phyloP scores from a whole-genome alignment of 2,888 invertebrate genomes.

The Aleiodes testaceus region DNA sequence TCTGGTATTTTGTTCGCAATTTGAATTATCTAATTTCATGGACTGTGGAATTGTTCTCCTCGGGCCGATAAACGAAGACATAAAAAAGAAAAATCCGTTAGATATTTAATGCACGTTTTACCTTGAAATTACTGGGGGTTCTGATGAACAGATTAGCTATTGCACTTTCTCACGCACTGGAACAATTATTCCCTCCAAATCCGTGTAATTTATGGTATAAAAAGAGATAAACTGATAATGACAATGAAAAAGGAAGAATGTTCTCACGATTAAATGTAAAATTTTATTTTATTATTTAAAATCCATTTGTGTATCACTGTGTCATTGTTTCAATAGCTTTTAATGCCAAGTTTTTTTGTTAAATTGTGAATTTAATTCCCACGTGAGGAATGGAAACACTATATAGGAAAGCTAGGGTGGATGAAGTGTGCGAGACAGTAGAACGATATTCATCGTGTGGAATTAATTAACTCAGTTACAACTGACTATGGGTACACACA shows the following conservation, averaged over 20 bases:
- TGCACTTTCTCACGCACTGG: too few relatives aligned
- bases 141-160: neutral
- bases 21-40: conserved; percentile 5
- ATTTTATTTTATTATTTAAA: neutral
- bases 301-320: conserved; percentile 12
- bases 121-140: neutral
- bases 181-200: too few relatives aligned
- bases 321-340: neutral
- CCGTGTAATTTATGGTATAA: neutral
- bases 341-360: neutral
- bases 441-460: conserved; percentile 17
- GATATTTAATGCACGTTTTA: neutral
- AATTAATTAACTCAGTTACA: conserved; percentile 23
- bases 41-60: neutral
- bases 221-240: neutral
- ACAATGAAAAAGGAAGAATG: neutral
- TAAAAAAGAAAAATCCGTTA: conserved; percentile 6
- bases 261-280: neutral
- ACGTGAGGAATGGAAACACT: neutral
- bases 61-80: neutral
- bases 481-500: conserved; percentile 1
- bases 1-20: neutral
- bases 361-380: neutral
- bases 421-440: neutral
- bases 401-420: neutral